A percentile compares a stretch with the other conserved stretches of the same genome.
Evolutionary conservation across 2,113 vertebrate species (phyloP).

Genomic region (Corydoras maculifer): DNA sequence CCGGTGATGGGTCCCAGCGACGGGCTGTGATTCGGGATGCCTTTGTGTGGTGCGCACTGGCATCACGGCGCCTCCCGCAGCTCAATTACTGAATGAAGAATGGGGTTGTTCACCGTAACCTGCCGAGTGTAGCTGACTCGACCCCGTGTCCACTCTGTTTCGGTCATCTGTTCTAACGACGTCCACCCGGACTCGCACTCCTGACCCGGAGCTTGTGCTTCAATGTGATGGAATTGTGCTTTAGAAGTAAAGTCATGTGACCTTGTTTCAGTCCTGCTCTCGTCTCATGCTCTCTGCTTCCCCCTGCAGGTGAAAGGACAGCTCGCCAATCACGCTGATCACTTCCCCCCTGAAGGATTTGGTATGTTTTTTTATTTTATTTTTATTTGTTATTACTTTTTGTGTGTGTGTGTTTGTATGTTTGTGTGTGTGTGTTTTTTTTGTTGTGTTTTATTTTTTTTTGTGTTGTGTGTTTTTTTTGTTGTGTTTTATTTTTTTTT

Average conservation of each 20-base stretch:
- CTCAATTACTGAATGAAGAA: constrained; percentile 8
- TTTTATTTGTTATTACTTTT: no score
- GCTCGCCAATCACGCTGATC: constrained; percentile 84
- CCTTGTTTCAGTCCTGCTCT: no score
- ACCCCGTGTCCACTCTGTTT: no score
- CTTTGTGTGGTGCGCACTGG: background rate
- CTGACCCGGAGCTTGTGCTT: no score
- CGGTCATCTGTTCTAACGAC: background rate
- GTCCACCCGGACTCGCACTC: background rate
- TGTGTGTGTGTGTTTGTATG: no score
- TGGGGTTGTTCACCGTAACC: constrained; percentile 3
- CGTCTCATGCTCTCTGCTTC: background rate
- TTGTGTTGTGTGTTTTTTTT: no score
- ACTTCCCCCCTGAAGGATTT: constrained; percentile 89
- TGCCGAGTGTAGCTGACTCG: background rate
- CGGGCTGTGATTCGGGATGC: constrained; percentile 29
- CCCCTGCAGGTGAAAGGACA: constrained; percentile 77
- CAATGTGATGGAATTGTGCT: background rate
- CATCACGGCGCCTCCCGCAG: background rate
- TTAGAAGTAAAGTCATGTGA: background rate
- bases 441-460: no score
- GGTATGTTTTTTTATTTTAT: constrained; percentile 67
- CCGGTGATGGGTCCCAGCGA: constrained; percentile 4
- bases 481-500: no score
- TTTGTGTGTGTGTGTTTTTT: no score